Evolutionary conservation across 2,113 vertebrate species (phyloP), one percentile per base, ranked within the genome.

Genomic region (Manacus vitellinus): DNA sequence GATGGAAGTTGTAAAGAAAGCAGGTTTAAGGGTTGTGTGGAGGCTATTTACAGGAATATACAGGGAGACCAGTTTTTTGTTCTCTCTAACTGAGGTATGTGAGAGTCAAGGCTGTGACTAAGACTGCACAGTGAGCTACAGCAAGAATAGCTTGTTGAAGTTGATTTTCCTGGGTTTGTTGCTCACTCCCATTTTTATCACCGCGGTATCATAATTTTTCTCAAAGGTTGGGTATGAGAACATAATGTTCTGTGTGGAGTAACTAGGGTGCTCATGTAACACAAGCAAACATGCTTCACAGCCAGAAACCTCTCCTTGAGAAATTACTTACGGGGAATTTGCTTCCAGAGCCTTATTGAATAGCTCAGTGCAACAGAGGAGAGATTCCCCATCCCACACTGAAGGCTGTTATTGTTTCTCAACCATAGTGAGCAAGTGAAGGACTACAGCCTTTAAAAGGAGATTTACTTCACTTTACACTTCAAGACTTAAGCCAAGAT

Each of bases 301-400:
- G 79, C 73, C 75, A 76, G 72, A 89, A 81, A 63, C 16, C 39
- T 63, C 61, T 93, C 41, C 61, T 84, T 49, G 54, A 88, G 79
- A 89, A 93, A 96, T 84, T 59, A 41, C 65, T 89, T 61, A 10
- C 41, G 75, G 46, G 28, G 67, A 81, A 61, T 95, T 92, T 91
- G 30, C 52, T 95, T 76, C 91, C 66, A 65, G 54, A 76, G 39
- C 39, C 67, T 55, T 74, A 41, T 4, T 80, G 62, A 88, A 23
- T 4, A 66, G 55, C 62, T 91, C 70, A 46, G 37, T 20, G 63
- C n/a, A 82, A 13, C 21, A 62, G 52, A 71, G 68, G 31, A 74
- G 87, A 77, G 71, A 85, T 82, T 77, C 44, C 25, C n/a, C 24
- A 35, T 47, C 54, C 28, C 46, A 39, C 61, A 24, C 1, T 2